Conservation (phyloP, 2,888 invertebrate species). For the Eristalinus aeneus region DNA sequence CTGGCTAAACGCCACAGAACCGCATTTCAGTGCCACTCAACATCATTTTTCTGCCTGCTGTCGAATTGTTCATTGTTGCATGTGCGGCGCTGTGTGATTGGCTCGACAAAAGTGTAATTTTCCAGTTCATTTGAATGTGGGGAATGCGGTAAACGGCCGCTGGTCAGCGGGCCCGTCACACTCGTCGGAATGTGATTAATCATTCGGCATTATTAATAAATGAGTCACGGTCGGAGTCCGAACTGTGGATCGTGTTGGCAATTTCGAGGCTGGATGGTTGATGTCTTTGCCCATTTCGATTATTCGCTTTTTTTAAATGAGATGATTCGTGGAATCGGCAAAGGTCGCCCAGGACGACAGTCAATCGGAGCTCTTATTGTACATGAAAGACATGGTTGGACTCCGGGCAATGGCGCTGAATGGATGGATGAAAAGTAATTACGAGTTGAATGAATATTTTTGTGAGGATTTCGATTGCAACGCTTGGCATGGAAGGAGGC, state of each 20-base stretch:
- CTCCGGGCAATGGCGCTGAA: not conserved
- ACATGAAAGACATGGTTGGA: not conserved
- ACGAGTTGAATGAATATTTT: not conserved
- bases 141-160: not conserved
- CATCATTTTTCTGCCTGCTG: constrained; percentile 20
- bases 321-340: not conserved
- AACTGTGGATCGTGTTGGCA: not conserved
- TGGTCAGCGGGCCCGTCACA: not conserved
- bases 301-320: not conserved
- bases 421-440: not conserved
- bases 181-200: constrained; percentile 24
- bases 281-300: not conserved
- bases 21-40: constrained; percentile 55
- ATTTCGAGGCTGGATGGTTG: not conserved
- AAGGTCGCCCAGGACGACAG: not conserved
- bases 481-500: not conserved
- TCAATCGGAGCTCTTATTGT: not conserved
- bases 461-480: not conserved
- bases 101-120: constrained; percentile 50
- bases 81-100: constrained; percentile 35
- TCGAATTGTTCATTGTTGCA: constrained; percentile 54
- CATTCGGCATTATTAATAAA: constrained; percentile 45
- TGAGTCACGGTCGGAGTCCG: constrained; percentile 14
- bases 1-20: constrained; percentile 45
- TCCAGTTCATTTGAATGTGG: constrained; percentile 55